These are phyloP conservation scores for Penaeus chinensis DNA, from an alignment of 1,140 invertebrate species.

Conservation along the genomic window DNA sequence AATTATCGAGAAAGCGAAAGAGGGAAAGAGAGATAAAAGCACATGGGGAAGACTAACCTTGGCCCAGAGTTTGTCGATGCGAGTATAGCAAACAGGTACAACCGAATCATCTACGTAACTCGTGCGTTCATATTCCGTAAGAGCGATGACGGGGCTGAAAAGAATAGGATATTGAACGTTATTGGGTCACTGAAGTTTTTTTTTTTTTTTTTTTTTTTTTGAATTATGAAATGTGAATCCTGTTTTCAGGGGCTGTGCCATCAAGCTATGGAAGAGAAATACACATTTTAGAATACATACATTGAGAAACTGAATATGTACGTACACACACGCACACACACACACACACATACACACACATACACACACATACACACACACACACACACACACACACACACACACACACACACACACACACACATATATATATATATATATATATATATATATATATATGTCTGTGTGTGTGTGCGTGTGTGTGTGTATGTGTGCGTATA, in stretches of 20 bases:
- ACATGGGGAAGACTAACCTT: constrained; percentile 72
- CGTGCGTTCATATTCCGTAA: constrained; percentile 38
- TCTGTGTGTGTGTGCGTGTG: too few species aligned
- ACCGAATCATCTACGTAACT: constrained; percentile 76
- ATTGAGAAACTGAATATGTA: neutral
- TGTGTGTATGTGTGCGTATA: too few species aligned
- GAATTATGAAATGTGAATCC: too few species aligned
- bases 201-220: neutral
- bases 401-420: neutral
- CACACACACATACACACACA: constrained; percentile 25
- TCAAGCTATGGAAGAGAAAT: neutral
- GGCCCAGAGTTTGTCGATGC: constrained; percentile 79
- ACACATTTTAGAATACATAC: neutral
- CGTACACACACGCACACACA: neutral
- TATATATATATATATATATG: too few species aligned
- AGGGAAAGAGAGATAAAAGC: too few species aligned
- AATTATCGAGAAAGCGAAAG: too few species aligned
- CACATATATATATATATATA: too few species aligned
- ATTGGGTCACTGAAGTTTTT: neutral
- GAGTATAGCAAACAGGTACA: constrained; percentile 80
- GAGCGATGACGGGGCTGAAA: constrained; percentile 35
- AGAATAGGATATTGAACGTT: neutral
- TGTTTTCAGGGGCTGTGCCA: neutral
- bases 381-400: constrained; percentile 7
- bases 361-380: constrained; percentile 14